A percentile compares a stretch with the other conserved stretches of the same genome.
phyloP scores from a whole-genome alignment of 92 coral and sea anemone species.

The Virgularia gustaviana region DNA sequence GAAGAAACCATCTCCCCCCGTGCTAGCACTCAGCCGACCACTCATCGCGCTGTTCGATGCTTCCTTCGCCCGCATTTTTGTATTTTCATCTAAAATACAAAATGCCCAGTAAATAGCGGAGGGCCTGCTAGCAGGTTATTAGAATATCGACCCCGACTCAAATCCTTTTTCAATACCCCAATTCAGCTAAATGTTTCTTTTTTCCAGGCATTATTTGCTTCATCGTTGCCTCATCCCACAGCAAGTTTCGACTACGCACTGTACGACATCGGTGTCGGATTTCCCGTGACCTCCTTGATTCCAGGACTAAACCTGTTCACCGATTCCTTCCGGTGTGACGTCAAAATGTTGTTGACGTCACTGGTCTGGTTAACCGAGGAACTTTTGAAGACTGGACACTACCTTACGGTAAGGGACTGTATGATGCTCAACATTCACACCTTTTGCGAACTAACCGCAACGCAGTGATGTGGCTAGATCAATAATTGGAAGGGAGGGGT shows the following conservation, averaged over 20 bases:
- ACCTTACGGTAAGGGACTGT: conserved; percentile 55
- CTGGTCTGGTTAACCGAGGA: conserved; percentile 86
- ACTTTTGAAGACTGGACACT: conserved; percentile 69
- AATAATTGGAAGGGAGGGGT: background rate
- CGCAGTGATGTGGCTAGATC: background rate
- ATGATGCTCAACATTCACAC: background rate
- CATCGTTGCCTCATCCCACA: conserved; percentile 88
- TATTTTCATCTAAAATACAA: background rate
- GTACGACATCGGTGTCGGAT: conserved; percentile 80
- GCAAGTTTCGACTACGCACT: conserved; percentile 87
- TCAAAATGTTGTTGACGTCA: conserved; percentile 78
- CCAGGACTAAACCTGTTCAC: conserved; percentile 91
- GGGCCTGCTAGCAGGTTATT: background rate
- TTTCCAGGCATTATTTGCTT: conserved; percentile 74
- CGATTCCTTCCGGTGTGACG: conserved; percentile 87
- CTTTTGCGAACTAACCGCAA: background rate
- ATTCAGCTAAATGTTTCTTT: background rate
- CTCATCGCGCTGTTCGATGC: no score
- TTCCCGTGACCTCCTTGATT: conserved; percentile 65
- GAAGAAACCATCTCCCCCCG: no score
- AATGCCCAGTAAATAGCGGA: background rate
- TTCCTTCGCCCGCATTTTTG: no score
- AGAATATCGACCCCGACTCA: background rate
- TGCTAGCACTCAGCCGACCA: no score
- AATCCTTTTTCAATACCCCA: background rate